Conservation (phyloP, 2,113 vertebrate genomes). For the Theristicus caerulescens region DNA sequence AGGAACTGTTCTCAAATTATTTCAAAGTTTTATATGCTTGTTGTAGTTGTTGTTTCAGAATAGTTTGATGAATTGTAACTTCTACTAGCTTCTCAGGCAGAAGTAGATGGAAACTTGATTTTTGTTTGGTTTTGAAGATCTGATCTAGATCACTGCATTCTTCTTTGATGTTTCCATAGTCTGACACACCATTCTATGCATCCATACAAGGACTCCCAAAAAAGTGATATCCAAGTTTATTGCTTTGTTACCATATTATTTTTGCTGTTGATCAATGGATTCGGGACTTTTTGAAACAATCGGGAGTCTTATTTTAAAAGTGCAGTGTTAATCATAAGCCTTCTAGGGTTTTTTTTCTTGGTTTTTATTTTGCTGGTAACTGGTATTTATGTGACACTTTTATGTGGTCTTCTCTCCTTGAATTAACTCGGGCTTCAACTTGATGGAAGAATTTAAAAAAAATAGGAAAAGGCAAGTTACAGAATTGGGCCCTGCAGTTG, state of each 20-base stretch:
- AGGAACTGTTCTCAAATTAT: neutral
- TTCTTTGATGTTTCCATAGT: neutral
- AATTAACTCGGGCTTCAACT: neutral
- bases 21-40: neutral
- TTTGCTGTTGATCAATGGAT: neutral
- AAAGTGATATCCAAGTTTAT: neutral
- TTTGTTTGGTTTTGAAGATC: neutral
- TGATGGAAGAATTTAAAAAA: neutral
- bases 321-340: neutral
- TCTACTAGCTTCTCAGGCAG: neutral
- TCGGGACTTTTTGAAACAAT: neutral
- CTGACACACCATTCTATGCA: neutral
- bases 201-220: neutral
- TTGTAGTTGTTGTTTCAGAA: neutral
- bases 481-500: neutral
- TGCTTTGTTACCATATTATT: neutral
- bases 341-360: neutral
- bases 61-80: neutral
- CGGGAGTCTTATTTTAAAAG: neutral
- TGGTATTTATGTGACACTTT: neutral
- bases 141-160: neutral
- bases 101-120: neutral
- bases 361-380: neutral
- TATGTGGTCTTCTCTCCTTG: neutral
- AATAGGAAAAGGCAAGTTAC: neutral